Evolutionary conservation across 2,888 invertebrate genomes (phyloP).

Genomic region (Diabrotica balteata): DNA sequence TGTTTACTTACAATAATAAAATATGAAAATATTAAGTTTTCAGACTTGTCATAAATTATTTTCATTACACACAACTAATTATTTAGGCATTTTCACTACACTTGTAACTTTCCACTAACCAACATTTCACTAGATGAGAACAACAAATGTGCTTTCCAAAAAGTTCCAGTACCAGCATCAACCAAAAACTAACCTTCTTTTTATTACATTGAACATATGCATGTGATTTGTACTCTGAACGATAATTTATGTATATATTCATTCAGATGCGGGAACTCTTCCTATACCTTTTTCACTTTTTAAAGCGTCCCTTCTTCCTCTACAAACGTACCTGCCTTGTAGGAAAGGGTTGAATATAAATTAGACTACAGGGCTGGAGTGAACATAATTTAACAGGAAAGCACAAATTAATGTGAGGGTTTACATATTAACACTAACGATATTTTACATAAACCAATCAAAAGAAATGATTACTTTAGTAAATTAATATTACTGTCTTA

Average conservation of each 20-base stretch:
- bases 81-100: too few species aligned
- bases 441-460: too few species aligned
- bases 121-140: not conserved
- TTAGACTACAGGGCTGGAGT: slow-evolving; percentile 9
- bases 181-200: slow-evolving; percentile 30
- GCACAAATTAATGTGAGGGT: too few species aligned
- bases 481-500: too few species aligned
- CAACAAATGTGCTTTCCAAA: not conserved
- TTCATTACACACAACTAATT: too few species aligned
- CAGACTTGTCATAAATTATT: too few species aligned
- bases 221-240: slow-evolving; percentile 51
- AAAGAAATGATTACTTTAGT: too few species aligned
- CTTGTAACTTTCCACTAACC: too few species aligned
- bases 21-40: too few species aligned
- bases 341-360: slow-evolving; percentile 37
- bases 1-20: too few species aligned
- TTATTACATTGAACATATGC: slow-evolving; percentile 47
- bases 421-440: too few species aligned
- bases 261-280: slow-evolving; percentile 52
- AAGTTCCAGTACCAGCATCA: slow-evolving; percentile 15
- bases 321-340: slow-evolving; percentile 46
- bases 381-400: too few species aligned
- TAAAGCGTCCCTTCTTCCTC: slow-evolving; percentile 37
- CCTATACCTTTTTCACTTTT: slow-evolving; percentile 55
- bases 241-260: slow-evolving; percentile 56